Evolutionary conservation across 2,888 invertebrate species (phyloP).

Genomic region (Dorcus parallelipipedus): DNA sequence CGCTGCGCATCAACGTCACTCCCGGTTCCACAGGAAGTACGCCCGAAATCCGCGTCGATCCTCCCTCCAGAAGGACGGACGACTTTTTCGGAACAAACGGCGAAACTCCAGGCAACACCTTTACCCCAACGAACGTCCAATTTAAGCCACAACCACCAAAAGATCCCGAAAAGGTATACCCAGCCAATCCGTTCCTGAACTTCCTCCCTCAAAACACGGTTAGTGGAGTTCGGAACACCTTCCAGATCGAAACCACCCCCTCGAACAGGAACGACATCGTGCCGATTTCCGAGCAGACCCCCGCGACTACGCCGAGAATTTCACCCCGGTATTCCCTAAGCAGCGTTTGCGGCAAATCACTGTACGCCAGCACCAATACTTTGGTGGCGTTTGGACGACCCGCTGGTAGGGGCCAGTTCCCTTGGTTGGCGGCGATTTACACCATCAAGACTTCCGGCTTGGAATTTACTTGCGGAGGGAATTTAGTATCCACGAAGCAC

Average conservation of each 20-base stretch:
- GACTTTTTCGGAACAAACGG: not conserved
- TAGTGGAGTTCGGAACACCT: not conserved
- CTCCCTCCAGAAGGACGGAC: not conserved
- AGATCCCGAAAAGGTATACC: conserved; percentile 7
- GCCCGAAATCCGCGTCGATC: not conserved
- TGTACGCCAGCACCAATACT: conserved; percentile 37
- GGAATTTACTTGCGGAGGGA: conserved; percentile 44
- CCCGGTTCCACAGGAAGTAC: not conserved
- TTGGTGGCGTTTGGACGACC: conserved; percentile 38
- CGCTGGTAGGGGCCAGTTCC: conserved; percentile 40
- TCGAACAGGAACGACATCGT: not conserved
- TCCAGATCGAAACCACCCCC: not conserved
- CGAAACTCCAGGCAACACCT: not conserved
- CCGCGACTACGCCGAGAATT: not conserved
- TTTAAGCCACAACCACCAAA: conserved; percentile 8
- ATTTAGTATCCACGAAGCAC: conserved; percentile 40
- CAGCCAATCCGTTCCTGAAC: conserved; percentile 4
- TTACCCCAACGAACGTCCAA: conserved; percentile 2
- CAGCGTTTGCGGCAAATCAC: conserved; percentile 35
- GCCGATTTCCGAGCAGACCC: not conserved
- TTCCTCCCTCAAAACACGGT: not conserved
- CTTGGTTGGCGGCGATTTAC: conserved; percentile 47
- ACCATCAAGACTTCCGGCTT: conserved; percentile 37
- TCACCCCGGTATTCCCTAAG: conserved; percentile 1
- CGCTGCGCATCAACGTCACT: conserved; percentile 43